Conservation (phyloP, 2,113 vertebrate genomes). For the Heterocephalus glaber region DNA sequence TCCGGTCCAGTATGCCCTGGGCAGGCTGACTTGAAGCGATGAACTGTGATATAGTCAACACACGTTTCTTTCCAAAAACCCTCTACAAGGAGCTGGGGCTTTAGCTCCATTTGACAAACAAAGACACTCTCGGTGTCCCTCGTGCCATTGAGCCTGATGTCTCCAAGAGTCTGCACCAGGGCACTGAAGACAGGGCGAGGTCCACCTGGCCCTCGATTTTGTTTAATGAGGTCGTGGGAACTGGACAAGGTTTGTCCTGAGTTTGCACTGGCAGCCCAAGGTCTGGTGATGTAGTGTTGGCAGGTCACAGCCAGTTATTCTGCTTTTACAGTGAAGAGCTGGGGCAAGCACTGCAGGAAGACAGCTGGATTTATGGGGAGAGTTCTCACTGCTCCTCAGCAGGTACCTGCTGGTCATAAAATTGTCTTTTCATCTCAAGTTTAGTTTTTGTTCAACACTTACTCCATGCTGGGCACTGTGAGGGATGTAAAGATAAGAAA, state of each 20-base stretch:
- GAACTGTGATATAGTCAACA: not conserved
- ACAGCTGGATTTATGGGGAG: not conserved
- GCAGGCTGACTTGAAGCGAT: not conserved
- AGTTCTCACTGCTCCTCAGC: not conserved
- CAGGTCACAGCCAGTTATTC: not conserved
- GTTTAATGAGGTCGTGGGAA: slow-evolving; percentile 60
- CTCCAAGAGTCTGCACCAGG: not conserved
- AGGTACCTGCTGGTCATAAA: not conserved
- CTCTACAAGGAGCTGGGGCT: not conserved
- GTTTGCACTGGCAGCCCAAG: not conserved
- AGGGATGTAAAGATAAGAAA: not conserved
- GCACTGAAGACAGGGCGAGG: not conserved
- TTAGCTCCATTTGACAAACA: not conserved
- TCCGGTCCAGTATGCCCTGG: not conserved
- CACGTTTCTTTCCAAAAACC: not conserved
- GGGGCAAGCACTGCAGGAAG: not conserved
- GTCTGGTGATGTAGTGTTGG: slow-evolving; percentile 9
- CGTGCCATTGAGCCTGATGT: not conserved
- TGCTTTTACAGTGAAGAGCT: not conserved
- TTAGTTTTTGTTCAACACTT: not conserved
- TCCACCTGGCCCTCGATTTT: not conserved
- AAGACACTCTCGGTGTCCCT: not conserved
- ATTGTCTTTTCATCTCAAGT: not conserved
- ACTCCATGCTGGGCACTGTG: not conserved
- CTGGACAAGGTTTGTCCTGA: not conserved